Percentiles rank a stretch among this genome's conserved stretches.
Evolutionary conservation across 2,888 invertebrate genomes (phyloP).

Genomic region (Microctonus brassicae): DNA sequence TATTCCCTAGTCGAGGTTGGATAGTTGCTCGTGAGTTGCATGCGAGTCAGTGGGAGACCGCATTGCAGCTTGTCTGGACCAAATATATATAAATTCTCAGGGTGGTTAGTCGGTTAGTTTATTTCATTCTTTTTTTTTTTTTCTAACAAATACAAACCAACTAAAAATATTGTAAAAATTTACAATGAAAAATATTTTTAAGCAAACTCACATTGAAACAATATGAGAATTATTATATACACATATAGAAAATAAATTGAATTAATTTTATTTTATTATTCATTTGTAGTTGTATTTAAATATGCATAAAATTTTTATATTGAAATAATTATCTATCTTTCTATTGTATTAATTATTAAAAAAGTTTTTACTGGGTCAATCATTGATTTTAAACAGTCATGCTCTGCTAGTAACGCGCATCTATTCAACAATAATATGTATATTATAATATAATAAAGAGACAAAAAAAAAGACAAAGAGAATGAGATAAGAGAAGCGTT

Average conservation of each 20-base stretch:
- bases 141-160: too few relatives aligned
- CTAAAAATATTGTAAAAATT: neutral
- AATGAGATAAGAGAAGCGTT: constrained; percentile 9
- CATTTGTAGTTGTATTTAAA: too few relatives aligned
- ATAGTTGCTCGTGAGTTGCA: constrained; percentile 1
- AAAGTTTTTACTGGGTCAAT: constrained; percentile 9
- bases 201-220: too few relatives aligned
- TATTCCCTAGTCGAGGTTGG: constrained; percentile 1
- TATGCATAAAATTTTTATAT: too few relatives aligned
- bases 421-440: neutral
- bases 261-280: too few relatives aligned
- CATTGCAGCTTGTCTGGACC: constrained; percentile 15
- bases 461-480: neutral
- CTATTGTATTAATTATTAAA: neutral
- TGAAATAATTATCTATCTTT: too few relatives aligned
- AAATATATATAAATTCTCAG: neutral
- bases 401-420: neutral
- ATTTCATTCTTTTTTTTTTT: constrained; percentile 5
- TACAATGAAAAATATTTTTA: too few relatives aligned
- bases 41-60: neutral
- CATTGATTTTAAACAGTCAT: constrained; percentile 4
- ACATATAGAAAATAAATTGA: too few relatives aligned
- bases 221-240: too few relatives aligned
- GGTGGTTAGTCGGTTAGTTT: constrained; percentile 6
- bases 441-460: constrained; percentile 1